These are phyloP conservation scores for Nannoperca obscura DNA, from an alignment of 2,797 vertebrate genomes.

Conservation along the genomic window DNA sequence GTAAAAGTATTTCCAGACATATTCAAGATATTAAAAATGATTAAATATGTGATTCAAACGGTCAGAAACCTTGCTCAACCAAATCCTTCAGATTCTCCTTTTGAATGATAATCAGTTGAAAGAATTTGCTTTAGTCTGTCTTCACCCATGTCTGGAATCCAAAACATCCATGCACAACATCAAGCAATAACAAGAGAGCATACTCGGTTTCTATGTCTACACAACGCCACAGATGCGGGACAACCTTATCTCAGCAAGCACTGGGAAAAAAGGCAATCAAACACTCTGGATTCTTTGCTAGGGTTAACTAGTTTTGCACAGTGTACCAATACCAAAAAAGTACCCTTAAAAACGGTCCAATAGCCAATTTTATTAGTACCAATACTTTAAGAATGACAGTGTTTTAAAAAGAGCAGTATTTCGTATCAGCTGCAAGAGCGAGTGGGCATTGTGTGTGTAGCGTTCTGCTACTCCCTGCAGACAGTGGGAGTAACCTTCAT, in stretches of 20 bases:
- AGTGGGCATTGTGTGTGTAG: too few relatives aligned
- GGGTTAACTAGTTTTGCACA: not conserved
- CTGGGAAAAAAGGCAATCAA: not conserved
- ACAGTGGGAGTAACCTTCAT: too few relatives aligned
- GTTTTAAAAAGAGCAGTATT: too few relatives aligned
- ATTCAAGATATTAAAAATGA: slow-evolving; percentile 5
- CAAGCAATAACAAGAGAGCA: not conserved
- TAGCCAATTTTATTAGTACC: too few relatives aligned
- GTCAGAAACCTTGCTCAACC: slow-evolving; percentile 8
- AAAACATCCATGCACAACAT: slow-evolving; percentile 19
- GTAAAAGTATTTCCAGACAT: slow-evolving; percentile 7
- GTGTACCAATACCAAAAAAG: too few relatives aligned
- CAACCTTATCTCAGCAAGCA: slow-evolving; percentile 16
- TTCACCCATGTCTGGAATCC: not conserved
- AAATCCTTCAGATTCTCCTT: slow-evolving; percentile 23
- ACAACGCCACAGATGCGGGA: slow-evolving; percentile 2
- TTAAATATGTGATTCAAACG: slow-evolving; percentile 15
- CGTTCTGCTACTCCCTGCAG: too few relatives aligned
- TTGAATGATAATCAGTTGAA: slow-evolving; percentile 2
- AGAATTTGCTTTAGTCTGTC: not conserved
- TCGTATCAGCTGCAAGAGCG: too few relatives aligned
- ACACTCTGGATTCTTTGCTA: not conserved
- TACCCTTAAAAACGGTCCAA: too few relatives aligned
- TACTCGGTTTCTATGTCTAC: not conserved
- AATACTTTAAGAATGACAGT: too few relatives aligned